Percentiles rank a stretch among this genome's conserved stretches.
phyloP scores from a whole-genome alignment of 2,797 vertebrate genomes.

The Synaphobranchus kaupii region DNA sequence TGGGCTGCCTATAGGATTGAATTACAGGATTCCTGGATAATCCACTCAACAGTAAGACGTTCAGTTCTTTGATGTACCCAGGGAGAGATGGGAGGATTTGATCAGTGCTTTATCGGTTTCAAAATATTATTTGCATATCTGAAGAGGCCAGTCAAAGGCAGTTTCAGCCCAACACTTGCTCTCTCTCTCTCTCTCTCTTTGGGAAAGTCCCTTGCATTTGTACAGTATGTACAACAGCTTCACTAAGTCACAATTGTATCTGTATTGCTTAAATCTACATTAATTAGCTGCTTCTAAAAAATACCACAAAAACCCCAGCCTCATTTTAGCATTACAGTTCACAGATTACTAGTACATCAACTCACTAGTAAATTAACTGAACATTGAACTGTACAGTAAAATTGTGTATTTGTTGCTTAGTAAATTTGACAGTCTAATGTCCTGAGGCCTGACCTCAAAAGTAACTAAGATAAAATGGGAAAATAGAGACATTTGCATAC shows the following conservation, averaged over 20 bases:
- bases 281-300: neutral
- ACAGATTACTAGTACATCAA: too few relatives aligned
- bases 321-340: too few relatives aligned
- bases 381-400: neutral
- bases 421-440: neutral
- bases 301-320: neutral
- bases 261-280: neutral
- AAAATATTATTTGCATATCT: neutral
- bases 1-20: neutral
- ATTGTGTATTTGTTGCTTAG: neutral
- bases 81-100: neutral
- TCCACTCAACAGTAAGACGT: neutral
- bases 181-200: neutral
- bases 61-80: neutral
- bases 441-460: neutral
- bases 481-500: neutral
- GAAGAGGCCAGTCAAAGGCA: neutral
- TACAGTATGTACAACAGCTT: neutral
- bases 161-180: neutral
- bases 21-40: neutral
- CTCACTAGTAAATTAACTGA: neutral
- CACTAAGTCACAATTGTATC: neutral
- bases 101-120: neutral
- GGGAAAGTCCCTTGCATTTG: neutral
- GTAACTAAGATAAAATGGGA: neutral